Conservation (phyloP, 1,140 invertebrate species). For the Radopholus similis region DNA sequence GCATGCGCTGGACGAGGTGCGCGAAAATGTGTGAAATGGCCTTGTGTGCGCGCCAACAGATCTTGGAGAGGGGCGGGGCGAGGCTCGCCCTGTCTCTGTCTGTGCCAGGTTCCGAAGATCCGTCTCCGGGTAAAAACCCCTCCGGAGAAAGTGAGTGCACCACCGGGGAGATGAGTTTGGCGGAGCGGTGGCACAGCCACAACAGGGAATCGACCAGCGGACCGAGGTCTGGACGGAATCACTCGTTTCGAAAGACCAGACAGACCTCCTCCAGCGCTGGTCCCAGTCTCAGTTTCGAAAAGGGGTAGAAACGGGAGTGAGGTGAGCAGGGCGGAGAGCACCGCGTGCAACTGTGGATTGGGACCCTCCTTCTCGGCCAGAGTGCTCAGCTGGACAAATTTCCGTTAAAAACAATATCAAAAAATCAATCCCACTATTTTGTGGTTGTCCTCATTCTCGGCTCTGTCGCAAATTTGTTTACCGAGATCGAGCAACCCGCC, state of each 20-base stretch:
- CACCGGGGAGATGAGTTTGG: constrained; percentile 29
- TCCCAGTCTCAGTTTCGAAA: background rate
- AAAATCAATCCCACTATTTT: background rate
- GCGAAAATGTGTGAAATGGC: constrained; percentile 44
- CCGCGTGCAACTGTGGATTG: constrained; percentile 7
- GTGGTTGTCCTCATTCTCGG: background rate
- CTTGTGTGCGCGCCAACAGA: constrained; percentile 50
- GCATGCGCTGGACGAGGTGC: constrained; percentile 15
- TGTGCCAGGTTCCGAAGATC: background rate
- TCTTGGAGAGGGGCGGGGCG: constrained; percentile 37
- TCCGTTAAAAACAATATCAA: background rate
- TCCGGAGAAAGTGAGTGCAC: constrained; percentile 35
- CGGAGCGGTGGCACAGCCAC: constrained; percentile 25
- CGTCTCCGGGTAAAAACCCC: constrained; percentile 27
- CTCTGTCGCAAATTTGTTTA: background rate
- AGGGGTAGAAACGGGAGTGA: background rate
- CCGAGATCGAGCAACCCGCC: background rate
- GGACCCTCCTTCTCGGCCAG: no score
- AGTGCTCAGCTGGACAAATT: background rate
- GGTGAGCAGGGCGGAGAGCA: background rate
- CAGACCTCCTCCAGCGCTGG: background rate
- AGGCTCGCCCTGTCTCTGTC: constrained; percentile 1
- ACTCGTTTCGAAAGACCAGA: constrained; percentile 2
- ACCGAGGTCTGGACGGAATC: no score
- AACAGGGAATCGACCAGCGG: constrained; percentile 6